phyloP scores from a whole-genome alignment of 1,140 invertebrate species.

The Saccostrea echinata region DNA sequence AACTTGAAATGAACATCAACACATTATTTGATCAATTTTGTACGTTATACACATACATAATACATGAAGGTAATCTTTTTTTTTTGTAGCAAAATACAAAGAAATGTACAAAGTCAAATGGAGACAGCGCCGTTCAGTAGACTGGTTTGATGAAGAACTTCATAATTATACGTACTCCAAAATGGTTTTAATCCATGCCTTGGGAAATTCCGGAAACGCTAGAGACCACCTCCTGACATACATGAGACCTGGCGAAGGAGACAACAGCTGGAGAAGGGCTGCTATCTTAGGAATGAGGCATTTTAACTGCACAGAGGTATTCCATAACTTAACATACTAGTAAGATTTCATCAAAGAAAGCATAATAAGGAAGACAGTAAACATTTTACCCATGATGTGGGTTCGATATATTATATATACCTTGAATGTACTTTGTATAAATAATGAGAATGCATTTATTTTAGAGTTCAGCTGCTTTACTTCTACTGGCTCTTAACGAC shows the following conservation, averaged over 20 bases:
- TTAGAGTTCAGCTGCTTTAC: slow-evolving; percentile 6
- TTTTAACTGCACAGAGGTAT: slow-evolving; percentile 20
- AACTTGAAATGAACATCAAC: no score
- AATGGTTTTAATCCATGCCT: slow-evolving; percentile 40
- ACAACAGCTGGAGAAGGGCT: slow-evolving; percentile 14
- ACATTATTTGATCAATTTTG: no score
- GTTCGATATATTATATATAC: no score
- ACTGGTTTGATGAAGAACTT: background rate
- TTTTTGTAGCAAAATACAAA: background rate
- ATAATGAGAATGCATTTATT: no score
- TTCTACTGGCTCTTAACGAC: background rate
- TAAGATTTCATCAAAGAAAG: background rate
- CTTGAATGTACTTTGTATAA: no score
- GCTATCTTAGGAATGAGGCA: slow-evolving; percentile 1
- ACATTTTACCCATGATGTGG: no score
- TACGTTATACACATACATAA: no score
- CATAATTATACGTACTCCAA: no score
- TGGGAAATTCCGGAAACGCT: slow-evolving; percentile 9
- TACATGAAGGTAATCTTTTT: no score
- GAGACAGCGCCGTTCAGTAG: slow-evolving; percentile 7
- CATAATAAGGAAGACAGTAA: no score
- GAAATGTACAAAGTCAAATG: background rate
- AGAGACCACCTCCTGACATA: background rate
- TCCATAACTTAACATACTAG: no score
- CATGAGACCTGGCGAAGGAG: slow-evolving; percentile 10